Percentiles rank a stretch among this genome's conserved stretches.
These are phyloP conservation scores for Amblyopsis hoosieri DNA, from an alignment of 2,797 vertebrate genomes.

Conservation along the genomic window DNA sequence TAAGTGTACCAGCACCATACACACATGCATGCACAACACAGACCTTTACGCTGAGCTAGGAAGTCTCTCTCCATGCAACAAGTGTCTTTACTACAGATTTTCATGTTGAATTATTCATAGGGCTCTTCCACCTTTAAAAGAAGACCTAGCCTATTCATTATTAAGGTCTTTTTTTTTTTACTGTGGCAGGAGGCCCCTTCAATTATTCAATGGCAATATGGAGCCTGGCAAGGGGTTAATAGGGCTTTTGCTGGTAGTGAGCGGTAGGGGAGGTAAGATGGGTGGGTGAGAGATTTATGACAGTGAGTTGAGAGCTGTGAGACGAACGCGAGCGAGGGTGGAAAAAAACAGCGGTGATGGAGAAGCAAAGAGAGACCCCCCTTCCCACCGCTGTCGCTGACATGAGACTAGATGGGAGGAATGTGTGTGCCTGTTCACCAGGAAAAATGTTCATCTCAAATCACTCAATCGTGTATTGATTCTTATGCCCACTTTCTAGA, in stretches of 20 bases:
- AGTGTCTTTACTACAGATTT: conserved; percentile 79
- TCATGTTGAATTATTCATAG: conserved; percentile 75
- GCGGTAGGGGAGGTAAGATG: conserved; percentile 53
- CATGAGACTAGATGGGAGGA: conserved; percentile 2
- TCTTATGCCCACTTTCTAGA: too few relatives aligned
- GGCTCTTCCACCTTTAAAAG: conserved; percentile 76
- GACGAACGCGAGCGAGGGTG: conserved; percentile 34
- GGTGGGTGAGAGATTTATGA: conserved; percentile 68
- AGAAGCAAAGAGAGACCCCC: conserved; percentile 32
- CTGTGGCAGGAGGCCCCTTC: conserved; percentile 66
- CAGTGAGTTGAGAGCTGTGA: conserved; percentile 50
- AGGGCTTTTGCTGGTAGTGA: conserved; percentile 70
- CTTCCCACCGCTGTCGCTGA: conserved; percentile 1
- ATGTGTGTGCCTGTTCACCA: conserved; percentile 1
- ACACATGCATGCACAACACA: not conserved
- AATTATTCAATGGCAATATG: conserved; percentile 84
- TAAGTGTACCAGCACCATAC: conserved; percentile 4
- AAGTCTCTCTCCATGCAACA: conserved; percentile 62
- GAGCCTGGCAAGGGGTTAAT: conserved; percentile 78
- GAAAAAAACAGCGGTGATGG: conserved; percentile 38
- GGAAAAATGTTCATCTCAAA: too few relatives aligned
- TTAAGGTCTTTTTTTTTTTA: conserved; percentile 72
- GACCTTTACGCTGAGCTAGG: not conserved
- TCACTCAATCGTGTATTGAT: too few relatives aligned
- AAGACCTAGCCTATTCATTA: conserved; percentile 73